These are phyloP conservation scores for Neopipo cinnamomea DNA, from an alignment of 2,113 vertebrate species.

Conservation along the genomic window DNA sequence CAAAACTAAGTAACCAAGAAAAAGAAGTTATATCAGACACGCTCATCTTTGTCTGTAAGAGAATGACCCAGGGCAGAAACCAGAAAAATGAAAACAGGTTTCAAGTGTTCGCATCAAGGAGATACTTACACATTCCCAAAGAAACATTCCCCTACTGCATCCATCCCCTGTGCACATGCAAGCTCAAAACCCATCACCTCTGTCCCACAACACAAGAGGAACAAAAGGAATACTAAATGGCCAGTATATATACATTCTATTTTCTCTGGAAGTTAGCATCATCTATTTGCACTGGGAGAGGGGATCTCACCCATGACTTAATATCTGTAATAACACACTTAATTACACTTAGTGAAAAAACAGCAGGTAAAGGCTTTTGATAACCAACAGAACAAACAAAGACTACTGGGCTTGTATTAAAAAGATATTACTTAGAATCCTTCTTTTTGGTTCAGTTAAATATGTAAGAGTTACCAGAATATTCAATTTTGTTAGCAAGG, in stretches of 20 bases:
- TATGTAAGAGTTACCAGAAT: neutral
- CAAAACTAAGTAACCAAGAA: constrained; percentile 76
- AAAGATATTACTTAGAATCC: neutral
- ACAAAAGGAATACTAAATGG: neutral
- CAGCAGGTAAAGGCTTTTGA: neutral
- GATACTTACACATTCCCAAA: neutral
- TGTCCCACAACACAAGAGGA: neutral
- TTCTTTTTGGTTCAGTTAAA: neutral
- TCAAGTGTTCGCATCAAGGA: neutral
- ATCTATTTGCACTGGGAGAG: neutral
- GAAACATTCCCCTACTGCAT: neutral
- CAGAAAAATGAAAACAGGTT: neutral
- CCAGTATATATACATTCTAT: neutral
- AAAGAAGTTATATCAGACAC: neutral
- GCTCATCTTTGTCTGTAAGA: neutral
- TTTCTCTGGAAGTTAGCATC: neutral
- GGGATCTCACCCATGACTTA: neutral
- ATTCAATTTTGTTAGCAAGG: neutral
- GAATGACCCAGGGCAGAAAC: neutral
- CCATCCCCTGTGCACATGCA: fast-evolving
- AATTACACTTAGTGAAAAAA: neutral
- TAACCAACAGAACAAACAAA: neutral
- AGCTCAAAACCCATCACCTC: neutral
- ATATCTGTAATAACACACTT: neutral
- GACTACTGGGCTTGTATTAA: neutral